Evolutionary conservation across 2,113 vertebrate species (phyloP), one percentile per base, ranked within the genome.

Genomic region (Lethenteron camtschaticum): DNA sequence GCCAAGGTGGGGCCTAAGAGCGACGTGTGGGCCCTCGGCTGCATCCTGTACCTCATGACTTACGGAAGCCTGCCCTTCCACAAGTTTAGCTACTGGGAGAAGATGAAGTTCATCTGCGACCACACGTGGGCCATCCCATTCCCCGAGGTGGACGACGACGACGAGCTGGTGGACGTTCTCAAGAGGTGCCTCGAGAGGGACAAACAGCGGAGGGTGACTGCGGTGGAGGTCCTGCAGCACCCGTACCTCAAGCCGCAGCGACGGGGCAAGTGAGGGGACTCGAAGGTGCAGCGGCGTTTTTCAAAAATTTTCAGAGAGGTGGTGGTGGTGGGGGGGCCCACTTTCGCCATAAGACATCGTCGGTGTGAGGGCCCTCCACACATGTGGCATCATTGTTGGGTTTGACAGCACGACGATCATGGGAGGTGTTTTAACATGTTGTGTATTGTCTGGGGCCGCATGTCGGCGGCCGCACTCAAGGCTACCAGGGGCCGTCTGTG

Each of bases 41-140:
- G 63, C 63, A 66, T 66, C 24, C 63, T 66, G n/a, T 66, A 16
- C 63, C 63, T 66, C n/a, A 66, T 66, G 63, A 66, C 63, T 24
- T 66, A 66, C 63, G 63, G 63, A 16, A 16, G 24, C 10, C n/a
- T 24, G 10, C 63, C 63, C 63, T 66, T 66, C 10, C 63, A 66
- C n/a, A 66, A 66, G 63, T 16, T 66, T 10, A 66, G 63, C 24
- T 24, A 66, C 10, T 66, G n/a, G n/a, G n/a, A 66, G 24, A 66
- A 66, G 63, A 16, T 66, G 63, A n/a, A 66, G 9, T n/a, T 24
- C 10, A 66, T 66, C 63, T 16, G n/a, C 63, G 10, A 66, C 10
- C 63, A n/a, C 9, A 9, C 63, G 63, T 24, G 24, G n/a, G 2
- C n/a, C 9, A 66, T 66, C 63, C n/a, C 63, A 66, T 66, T 66